Conservation (phyloP, 2,888 invertebrate genomes). For the Harpalus rufipes region DNA sequence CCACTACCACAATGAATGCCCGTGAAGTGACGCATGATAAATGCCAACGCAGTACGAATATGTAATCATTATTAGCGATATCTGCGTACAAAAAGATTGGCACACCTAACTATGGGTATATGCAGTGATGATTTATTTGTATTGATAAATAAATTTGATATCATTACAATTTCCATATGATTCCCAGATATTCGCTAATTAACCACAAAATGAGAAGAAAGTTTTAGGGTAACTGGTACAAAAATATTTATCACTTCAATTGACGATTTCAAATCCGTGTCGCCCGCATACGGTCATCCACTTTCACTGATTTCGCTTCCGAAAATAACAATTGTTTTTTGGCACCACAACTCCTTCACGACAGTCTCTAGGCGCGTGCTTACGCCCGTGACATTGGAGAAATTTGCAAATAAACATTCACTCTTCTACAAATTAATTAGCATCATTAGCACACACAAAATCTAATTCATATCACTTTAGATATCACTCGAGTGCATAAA, state of each 20-base stretch:
- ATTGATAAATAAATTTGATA: no score
- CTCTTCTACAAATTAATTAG: conserved; percentile 15
- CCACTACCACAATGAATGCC: no score
- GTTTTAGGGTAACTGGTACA: conserved; percentile 9
- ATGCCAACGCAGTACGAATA: no score
- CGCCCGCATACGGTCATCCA: conserved; percentile 22
- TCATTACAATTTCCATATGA: no score
- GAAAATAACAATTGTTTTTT: conserved; percentile 40
- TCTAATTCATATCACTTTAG: conserved; percentile 28
- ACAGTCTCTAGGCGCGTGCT: conserved; percentile 19
- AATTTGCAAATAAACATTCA: conserved; percentile 28
- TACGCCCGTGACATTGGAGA: background rate
- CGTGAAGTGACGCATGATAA: no score
- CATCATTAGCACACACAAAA: conserved; percentile 23
- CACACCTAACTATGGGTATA: no score
- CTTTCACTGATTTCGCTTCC: conserved; percentile 60
- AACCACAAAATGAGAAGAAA: background rate
- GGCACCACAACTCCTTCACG: conserved; percentile 18
- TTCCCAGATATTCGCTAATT: no score
- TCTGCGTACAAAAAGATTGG: no score
- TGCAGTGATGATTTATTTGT: no score
- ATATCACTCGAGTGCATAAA: background rate
- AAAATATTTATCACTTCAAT: conserved; percentile 42
- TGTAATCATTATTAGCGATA: no score
- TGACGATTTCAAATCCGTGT: conserved; percentile 51